Conservation (phyloP, 2,797 vertebrate genomes). For the Chromis chromis region DNA sequence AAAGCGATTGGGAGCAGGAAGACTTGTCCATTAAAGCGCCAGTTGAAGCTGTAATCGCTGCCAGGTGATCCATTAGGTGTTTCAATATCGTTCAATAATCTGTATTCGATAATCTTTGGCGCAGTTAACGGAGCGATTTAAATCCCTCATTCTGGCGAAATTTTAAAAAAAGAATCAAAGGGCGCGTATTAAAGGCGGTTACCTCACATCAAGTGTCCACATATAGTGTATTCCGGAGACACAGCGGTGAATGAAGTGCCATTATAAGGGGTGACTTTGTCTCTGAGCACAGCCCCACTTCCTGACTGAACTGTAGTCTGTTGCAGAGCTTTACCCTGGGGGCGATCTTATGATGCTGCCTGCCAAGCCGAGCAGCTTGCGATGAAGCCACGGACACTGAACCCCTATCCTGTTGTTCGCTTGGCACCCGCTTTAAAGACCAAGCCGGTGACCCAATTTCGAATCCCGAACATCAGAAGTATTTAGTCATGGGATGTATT, state of each 20-base stretch:
- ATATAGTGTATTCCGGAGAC: constrained; percentile 7
- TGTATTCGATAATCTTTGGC: constrained; percentile 4
- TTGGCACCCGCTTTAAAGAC: constrained; percentile 58
- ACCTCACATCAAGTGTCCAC: constrained; percentile 34
- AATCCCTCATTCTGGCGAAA: constrained; percentile 15
- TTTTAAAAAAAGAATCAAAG: neutral
- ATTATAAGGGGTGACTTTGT: constrained; percentile 61
- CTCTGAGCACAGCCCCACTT: constrained; percentile 35
- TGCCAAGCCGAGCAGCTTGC: constrained; percentile 76
- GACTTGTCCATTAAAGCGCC: constrained; percentile 38
- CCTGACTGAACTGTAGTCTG: constrained; percentile 54
- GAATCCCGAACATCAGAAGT: constrained; percentile 59
- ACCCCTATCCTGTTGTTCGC: constrained; percentile 69
- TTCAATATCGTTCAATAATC: neutral
- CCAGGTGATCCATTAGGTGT: constrained; percentile 27
- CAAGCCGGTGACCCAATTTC: constrained; percentile 74
- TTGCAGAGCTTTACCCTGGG: constrained; percentile 62
- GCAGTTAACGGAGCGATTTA: neutral
- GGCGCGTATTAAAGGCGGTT: neutral
- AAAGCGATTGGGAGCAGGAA: constrained; percentile 9
- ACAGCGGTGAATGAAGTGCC: constrained; percentile 30
- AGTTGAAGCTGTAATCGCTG: constrained; percentile 17
- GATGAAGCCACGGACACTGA: constrained; percentile 57
- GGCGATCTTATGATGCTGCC: constrained; percentile 57
- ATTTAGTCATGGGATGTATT: constrained; percentile 52